Evolutionary conservation across 1,140 invertebrate genomes (phyloP).

Genomic region (Thrips palmi): DNA sequence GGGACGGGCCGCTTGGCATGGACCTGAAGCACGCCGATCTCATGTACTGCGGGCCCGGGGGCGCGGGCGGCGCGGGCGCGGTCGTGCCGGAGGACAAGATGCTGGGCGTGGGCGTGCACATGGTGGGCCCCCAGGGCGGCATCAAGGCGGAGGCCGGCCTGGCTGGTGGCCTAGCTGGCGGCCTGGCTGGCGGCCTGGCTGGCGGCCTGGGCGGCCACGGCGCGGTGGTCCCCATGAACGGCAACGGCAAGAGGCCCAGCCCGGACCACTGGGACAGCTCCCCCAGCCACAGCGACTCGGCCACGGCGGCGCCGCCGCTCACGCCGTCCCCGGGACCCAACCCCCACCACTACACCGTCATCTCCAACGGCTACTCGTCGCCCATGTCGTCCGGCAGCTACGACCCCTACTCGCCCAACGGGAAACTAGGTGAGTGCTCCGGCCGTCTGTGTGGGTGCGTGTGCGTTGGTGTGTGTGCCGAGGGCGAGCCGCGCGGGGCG

Average conservation of each 20-base stretch:
- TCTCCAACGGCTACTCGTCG: conserved; percentile 63
- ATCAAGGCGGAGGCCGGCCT: conserved; percentile 18
- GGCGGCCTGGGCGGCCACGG: conserved; percentile 15
- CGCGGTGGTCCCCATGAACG: conserved; percentile 20
- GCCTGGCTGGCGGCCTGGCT: conserved; percentile 14
- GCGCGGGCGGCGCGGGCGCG: background rate
- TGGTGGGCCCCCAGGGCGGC: conserved; percentile 1
- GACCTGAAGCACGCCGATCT: conserved; percentile 16
- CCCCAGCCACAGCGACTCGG: conserved; percentile 25
- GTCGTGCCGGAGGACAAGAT: conserved; percentile 6
- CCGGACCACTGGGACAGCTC: conserved; percentile 41
- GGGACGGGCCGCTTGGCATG: conserved; percentile 19
- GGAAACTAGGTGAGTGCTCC: conserved; percentile 57
- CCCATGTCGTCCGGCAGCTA: conserved; percentile 66
- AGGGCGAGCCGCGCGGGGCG: too few relatives aligned
- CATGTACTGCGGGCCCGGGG: conserved; percentile 16
- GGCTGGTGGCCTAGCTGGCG: conserved; percentile 14
- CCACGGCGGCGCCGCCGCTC: conserved; percentile 34
- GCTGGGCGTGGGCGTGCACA: background rate
- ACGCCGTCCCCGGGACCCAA: conserved; percentile 36
- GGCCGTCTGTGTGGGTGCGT: conserved; percentile 20
- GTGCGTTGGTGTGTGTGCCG: too few relatives aligned
- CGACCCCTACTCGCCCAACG: conserved; percentile 64
- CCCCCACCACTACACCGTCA: conserved; percentile 31
- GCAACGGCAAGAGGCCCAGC: conserved; percentile 22